Percentiles rank a stretch among this genome's conserved stretches.
Evolutionary conservation across 2,888 invertebrate genomes (phyloP).

Genomic region (Acleris sparsana): DNA sequence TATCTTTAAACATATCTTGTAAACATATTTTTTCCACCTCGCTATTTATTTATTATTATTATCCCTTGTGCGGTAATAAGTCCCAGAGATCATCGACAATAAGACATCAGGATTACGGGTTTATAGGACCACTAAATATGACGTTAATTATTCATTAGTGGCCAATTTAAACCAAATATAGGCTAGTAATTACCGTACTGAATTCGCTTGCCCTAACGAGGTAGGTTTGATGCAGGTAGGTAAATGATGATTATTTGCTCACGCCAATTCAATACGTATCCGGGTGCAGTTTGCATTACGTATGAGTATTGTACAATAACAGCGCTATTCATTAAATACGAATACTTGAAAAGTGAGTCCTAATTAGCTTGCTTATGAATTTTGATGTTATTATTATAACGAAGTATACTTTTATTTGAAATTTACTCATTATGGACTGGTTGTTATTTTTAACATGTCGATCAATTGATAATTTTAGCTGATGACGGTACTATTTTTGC

Average conservation of each 20-base stretch:
- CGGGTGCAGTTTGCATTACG: constrained; percentile 1
- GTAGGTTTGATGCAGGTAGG: neutral
- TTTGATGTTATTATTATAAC: neutral
- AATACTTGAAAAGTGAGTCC: neutral
- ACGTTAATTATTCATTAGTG: constrained; percentile 8
- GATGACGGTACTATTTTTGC: too few relatives aligned
- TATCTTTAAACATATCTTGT: too few relatives aligned
- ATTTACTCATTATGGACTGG: too few relatives aligned
- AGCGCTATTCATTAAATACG: constrained; percentile 1
- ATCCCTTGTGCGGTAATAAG: neutral
- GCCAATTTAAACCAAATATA: neutral
- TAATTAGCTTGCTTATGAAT: neutral
- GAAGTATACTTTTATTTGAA: neutral
- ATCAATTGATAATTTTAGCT: too few relatives aligned
- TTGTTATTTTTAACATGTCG: too few relatives aligned
- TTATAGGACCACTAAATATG: constrained; percentile 3
- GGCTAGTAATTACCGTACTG: constrained; percentile 2
- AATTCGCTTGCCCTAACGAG: neutral
- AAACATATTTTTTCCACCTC: too few relatives aligned
- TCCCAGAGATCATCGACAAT: neutral
- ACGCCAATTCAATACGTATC: constrained; percentile 3
- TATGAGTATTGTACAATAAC: constrained; percentile 3
- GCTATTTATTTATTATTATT: too few relatives aligned
- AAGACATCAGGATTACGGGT: neutral
- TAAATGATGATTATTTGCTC: constrained; percentile 8